Conservation (phyloP, 2,888 invertebrate species). For the Amblyjoppa proteus region DNA sequence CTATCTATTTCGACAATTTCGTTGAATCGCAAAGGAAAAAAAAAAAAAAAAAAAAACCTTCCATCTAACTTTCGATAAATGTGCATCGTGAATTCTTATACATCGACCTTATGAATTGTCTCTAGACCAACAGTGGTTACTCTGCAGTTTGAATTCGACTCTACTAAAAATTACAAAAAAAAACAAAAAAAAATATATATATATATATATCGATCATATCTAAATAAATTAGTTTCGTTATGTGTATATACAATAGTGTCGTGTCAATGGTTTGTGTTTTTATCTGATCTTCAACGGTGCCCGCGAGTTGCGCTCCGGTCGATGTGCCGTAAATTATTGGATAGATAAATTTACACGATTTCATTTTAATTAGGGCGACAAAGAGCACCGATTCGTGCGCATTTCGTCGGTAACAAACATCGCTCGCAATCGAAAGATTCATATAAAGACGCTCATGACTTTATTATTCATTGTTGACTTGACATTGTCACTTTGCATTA, state of each 20-base stretch:
- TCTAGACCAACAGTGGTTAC: slow-evolving; percentile 41
- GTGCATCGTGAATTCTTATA: slow-evolving; percentile 10
- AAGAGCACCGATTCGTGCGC: neutral
- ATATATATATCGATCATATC: slow-evolving; percentile 21
- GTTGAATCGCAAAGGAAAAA: neutral
- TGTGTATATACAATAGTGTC: slow-evolving; percentile 64
- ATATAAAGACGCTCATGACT: neutral
- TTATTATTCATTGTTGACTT: neutral
- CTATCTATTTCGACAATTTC: neutral
- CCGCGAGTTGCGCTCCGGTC: neutral
- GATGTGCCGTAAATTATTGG: neutral
- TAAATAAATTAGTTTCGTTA: slow-evolving; percentile 69
- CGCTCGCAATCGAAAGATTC: neutral
- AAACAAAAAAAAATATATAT: slow-evolving; percentile 3
- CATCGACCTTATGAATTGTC: neutral
- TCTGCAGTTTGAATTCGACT: slow-evolving; percentile 42
- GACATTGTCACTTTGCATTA: neutral
- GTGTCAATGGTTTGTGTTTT: slow-evolving; percentile 34
- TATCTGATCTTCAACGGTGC: slow-evolving; percentile 22
- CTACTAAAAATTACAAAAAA: slow-evolving; percentile 48
- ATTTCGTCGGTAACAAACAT: neutral
- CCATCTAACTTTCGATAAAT: neutral
- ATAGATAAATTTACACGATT: neutral
- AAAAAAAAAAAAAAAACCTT: neutral
- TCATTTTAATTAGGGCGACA: neutral